Evolutionary conservation across 2,888 invertebrate genomes (phyloP).

Genomic region (Yponomeuta cagnagella): DNA sequence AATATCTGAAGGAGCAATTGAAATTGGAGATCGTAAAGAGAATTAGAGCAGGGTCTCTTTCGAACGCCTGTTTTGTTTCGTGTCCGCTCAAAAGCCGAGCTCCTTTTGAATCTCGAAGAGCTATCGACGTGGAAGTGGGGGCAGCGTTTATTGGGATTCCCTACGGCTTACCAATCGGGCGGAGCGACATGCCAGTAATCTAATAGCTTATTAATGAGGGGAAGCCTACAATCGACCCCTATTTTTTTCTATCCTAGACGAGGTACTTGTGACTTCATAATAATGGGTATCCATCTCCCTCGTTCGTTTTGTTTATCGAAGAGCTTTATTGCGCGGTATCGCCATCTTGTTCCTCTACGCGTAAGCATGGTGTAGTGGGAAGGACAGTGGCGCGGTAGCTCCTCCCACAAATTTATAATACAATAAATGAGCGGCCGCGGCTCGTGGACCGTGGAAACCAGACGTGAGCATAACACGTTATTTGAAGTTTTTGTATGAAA

Average conservation of each 20-base stretch:
- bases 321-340: constrained; percentile 42
- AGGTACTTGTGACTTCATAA: constrained; percentile 45
- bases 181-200: constrained; percentile 66
- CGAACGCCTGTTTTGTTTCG: constrained; percentile 70
- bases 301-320: constrained; percentile 39
- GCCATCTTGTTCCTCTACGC: constrained; percentile 60
- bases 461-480: constrained; percentile 62
- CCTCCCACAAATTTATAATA: constrained; percentile 73
- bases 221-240: constrained; percentile 63
- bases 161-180: constrained; percentile 71
- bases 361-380: constrained; percentile 52
- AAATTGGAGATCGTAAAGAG: constrained; percentile 76
- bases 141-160: constrained; percentile 72
- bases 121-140: constrained; percentile 72
- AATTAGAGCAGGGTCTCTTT: constrained; percentile 73
- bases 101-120: constrained; percentile 74
- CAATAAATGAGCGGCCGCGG: constrained; percentile 59
- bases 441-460: constrained; percentile 43
- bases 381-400: constrained; percentile 54
- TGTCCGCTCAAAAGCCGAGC: constrained; percentile 63
- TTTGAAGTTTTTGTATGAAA: constrained; percentile 65
- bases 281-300: constrained; percentile 53
- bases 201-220: constrained; percentile 76
- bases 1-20: constrained; percentile 76
- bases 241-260: constrained; percentile 70